Conservation (phyloP, 2,888 invertebrate genomes). For the Sussaba pulchella region DNA sequence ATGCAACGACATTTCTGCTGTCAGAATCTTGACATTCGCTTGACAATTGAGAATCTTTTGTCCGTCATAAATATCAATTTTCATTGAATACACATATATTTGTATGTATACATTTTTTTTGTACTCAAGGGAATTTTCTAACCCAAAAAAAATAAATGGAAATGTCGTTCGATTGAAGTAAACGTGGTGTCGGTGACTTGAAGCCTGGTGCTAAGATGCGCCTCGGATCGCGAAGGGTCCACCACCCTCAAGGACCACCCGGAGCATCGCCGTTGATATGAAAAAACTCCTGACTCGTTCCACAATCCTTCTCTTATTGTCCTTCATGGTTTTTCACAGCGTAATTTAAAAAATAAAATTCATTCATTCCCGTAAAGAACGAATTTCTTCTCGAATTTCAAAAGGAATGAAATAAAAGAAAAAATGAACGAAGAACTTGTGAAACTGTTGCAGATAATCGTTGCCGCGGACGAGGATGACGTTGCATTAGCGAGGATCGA, state of each 20-base stretch:
- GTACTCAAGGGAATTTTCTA: neutral
- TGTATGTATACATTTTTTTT: slow-evolving; percentile 14
- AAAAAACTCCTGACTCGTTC: slow-evolving; percentile 46
- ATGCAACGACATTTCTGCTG: slow-evolving; percentile 60
- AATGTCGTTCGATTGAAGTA: slow-evolving; percentile 4
- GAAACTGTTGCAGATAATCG: slow-evolving; percentile 35
- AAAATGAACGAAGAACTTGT: too few relatives aligned
- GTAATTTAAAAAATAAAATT: too few relatives aligned
- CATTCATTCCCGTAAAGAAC: too few relatives aligned
- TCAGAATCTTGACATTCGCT: slow-evolving; percentile 57
- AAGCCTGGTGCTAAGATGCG: slow-evolving; percentile 33
- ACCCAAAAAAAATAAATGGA: slow-evolving; percentile 5
- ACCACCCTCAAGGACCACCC: slow-evolving; percentile 12
- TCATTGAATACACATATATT: neutral
- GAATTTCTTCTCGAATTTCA: too few relatives aligned
- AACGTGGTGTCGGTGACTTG: neutral
- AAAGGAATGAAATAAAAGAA: too few relatives aligned
- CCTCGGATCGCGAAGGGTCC: slow-evolving; percentile 33
- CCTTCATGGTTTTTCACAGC: slow-evolving; percentile 44
- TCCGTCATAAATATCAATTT: slow-evolving; percentile 19
- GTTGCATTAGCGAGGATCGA: slow-evolving; percentile 57
- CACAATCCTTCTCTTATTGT: slow-evolving; percentile 53
- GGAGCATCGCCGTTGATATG: slow-evolving; percentile 47
- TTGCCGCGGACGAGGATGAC: slow-evolving; percentile 56
- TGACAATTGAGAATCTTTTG: slow-evolving; percentile 50